Evolutionary conservation across 1,140 invertebrate genomes (phyloP).

Genomic region (Venustaconcha ellipsiformis): DNA sequence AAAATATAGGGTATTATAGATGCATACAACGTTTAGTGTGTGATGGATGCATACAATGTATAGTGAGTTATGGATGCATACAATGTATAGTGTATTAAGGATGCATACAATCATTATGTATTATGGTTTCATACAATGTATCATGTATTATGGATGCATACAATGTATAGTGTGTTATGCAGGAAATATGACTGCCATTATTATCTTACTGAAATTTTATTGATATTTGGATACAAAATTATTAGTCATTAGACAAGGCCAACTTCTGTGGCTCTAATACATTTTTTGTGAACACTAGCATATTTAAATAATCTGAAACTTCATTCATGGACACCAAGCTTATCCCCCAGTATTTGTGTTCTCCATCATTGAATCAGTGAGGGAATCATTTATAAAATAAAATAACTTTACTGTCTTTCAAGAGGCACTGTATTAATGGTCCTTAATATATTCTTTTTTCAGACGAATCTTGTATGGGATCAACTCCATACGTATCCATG

Average conservation of each 20-base stretch:
- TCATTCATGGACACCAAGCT: background rate
- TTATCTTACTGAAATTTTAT: background rate
- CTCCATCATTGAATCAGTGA: background rate
- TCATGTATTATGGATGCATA: background rate
- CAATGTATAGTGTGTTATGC: background rate
- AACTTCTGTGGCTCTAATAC: background rate
- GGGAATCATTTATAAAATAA: background rate
- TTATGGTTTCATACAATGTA: background rate
- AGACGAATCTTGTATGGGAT: conserved; percentile 71
- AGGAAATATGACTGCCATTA: background rate
- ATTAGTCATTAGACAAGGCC: background rate
- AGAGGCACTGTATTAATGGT: background rate
- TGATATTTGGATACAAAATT: background rate
- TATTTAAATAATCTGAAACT: too few relatives aligned
- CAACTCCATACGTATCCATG: conserved; percentile 73
- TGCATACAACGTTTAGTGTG: too few relatives aligned
- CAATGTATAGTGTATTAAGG: too few relatives aligned
- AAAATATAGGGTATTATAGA: too few relatives aligned
- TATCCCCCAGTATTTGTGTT: background rate
- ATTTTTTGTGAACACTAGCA: too few relatives aligned
- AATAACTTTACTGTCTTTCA: background rate
- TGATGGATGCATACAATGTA: too few relatives aligned
- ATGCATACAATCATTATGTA: too few relatives aligned
- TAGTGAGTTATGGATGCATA: too few relatives aligned
- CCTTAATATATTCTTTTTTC: conserved; percentile 32